A percentile compares a stretch with the other conserved stretches of the same genome.
Evolutionary conservation across 2,113 vertebrate species (phyloP).

Genomic region (Rostratula benghalensis): DNA sequence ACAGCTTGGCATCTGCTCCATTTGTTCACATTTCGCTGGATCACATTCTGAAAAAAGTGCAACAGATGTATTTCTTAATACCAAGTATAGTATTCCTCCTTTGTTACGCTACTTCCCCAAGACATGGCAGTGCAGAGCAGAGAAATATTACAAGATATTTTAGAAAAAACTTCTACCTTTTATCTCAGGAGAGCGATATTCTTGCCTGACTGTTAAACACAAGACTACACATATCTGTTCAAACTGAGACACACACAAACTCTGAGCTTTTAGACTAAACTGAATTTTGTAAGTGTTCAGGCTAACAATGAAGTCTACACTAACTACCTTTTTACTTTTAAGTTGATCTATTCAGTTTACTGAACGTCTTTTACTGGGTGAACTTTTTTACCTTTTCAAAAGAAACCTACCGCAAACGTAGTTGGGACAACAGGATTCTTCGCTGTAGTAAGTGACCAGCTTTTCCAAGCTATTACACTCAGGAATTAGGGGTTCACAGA

Average conservation of each 20-base stretch:
- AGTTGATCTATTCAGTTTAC: neutral
- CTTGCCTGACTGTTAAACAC: accelerated
- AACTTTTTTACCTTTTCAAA: neutral
- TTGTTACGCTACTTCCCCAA: neutral
- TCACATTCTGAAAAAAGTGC: constrained; percentile 85
- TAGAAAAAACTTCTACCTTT: neutral
- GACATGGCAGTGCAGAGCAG: neutral
- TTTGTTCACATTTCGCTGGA: constrained; percentile 83
- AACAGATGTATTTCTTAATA: neutral
- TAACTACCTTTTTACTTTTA: neutral
- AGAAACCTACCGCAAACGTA: constrained; percentile 85
- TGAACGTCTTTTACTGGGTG: neutral
- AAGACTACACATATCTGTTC: neutral
- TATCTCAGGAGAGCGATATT: neutral
- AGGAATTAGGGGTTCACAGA: constrained; percentile 82
- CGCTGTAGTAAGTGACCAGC: constrained; percentile 84
- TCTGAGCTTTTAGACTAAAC: neutral
- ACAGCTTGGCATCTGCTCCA: constrained; percentile 78
- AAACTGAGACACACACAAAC: neutral
- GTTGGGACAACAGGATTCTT: constrained; percentile 91
- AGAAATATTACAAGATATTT: neutral
- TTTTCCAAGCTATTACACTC: constrained; percentile 86
- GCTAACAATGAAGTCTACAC: neutral
- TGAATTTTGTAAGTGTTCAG: neutral
- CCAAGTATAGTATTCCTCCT: neutral